These are phyloP conservation scores for Trissolcus brochymenae DNA, from an alignment of 2,888 invertebrate species.

Conservation along the genomic window DNA sequence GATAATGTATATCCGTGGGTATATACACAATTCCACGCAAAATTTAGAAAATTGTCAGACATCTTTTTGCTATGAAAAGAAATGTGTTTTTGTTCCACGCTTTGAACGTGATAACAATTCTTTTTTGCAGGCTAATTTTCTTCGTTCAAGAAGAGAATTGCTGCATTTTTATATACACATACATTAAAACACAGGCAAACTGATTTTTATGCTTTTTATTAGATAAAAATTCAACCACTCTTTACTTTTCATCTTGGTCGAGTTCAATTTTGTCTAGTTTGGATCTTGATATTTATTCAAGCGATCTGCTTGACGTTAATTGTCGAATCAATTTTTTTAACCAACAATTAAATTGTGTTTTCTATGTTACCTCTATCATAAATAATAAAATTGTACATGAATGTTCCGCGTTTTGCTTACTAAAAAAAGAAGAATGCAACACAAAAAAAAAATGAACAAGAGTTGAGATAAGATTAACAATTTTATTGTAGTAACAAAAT, in stretches of 20 bases:
- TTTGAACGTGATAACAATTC: constrained; percentile 8
- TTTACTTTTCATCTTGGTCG: too few species aligned
- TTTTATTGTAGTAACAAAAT: background rate
- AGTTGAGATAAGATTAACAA: background rate
- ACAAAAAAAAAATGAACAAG: background rate
- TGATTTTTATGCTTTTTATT: background rate
- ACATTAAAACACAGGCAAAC: constrained; percentile 6
- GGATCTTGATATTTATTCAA: too few species aligned
- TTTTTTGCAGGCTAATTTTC: constrained; percentile 17
- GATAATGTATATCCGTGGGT: background rate
- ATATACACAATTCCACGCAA: constrained; percentile 1
- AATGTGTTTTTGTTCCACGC: constrained; percentile 12
- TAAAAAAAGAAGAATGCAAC: too few species aligned
- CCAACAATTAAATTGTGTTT: too few species aligned
- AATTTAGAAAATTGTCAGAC: constrained; percentile 6
- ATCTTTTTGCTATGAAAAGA: constrained; percentile 8
- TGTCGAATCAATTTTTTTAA: too few species aligned
- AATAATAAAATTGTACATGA: constrained; percentile 15
- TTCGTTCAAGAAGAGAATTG: constrained; percentile 41
- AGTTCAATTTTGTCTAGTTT: too few species aligned
- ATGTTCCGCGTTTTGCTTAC: background rate
- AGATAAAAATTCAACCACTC: too few species aligned
- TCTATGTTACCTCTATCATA: background rate
- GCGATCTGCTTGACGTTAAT: too few species aligned
- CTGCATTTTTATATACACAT: background rate